A percentile compares a stretch with the other conserved stretches of the same genome.
Conservation (phyloP, 2,797 vertebrate species). For the Gobio occitaniae region DNA sequence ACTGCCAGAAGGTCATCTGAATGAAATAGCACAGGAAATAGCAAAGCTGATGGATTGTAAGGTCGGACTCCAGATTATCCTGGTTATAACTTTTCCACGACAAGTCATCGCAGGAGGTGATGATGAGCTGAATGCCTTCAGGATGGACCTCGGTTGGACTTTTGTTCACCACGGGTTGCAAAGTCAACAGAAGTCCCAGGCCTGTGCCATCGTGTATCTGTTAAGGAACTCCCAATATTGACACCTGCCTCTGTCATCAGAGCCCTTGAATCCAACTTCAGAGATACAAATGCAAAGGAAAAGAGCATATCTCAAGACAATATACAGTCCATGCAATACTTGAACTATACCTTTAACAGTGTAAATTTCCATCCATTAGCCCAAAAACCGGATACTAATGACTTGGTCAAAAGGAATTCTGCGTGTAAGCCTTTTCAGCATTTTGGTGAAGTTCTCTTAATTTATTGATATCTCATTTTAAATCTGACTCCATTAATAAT, state of each 20-base stretch:
- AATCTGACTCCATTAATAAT: too few species aligned
- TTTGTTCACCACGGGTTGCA: not conserved
- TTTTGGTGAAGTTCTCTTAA: too few species aligned
- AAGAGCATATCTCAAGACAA: too few species aligned
- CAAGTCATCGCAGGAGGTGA: conserved; percentile 27
- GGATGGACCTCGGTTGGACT: conserved; percentile 17
- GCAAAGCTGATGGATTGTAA: conserved; percentile 25
- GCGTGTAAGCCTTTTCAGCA: too few species aligned
- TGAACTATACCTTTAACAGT: too few species aligned
- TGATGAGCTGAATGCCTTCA: conserved; percentile 17
- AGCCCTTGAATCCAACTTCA: conserved; percentile 13
- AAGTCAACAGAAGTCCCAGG: conserved; percentile 16
- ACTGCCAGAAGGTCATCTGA: not conserved
- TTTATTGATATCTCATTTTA: too few species aligned
- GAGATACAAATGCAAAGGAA: conserved; percentile 3
- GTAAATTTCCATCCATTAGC: too few species aligned
- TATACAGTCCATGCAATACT: not conserved
- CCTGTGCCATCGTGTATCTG: not conserved
- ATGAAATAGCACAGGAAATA: conserved; percentile 8
- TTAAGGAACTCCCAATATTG: not conserved
- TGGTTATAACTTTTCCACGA: conserved; percentile 12
- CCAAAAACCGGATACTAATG: too few species aligned
- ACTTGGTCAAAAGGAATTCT: too few species aligned
- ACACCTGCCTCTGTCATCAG: not conserved
- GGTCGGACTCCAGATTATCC: conserved; percentile 4